Conservation (phyloP, 2,113 vertebrate species). For the Nymphicus hollandicus region DNA sequence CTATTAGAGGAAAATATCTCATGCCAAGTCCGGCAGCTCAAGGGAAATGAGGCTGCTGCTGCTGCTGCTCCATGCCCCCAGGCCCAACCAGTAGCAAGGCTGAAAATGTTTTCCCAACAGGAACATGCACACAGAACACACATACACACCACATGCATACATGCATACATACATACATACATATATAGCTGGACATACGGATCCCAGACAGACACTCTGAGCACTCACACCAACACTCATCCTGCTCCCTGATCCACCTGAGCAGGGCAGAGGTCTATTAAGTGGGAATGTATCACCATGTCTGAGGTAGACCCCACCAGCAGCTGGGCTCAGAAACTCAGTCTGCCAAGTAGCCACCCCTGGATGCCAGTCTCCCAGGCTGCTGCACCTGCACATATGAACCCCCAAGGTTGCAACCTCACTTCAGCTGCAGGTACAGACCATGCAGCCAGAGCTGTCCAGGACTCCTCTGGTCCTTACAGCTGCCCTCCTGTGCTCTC, state of each 20-base stretch:
- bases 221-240: not conserved
- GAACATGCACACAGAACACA: not conserved
- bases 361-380: not conserved
- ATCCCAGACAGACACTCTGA: not conserved
- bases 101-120: not conserved
- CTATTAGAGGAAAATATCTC: not conserved
- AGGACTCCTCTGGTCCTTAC: not conserved
- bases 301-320: not conserved
- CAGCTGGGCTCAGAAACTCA: not conserved
- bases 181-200: not conserved
- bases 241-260: not conserved
- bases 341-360: not conserved
- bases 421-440: not conserved
- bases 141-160: rapidly evolving
- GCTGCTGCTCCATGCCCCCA: not conserved
- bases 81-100: not conserved
- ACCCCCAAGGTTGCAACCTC: not conserved
- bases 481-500: not conserved
- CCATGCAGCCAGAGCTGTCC: not conserved
- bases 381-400: not conserved
- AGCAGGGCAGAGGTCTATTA: not conserved
- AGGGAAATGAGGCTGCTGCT: not conserved
- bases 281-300: not conserved
- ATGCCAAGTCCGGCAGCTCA: not conserved
- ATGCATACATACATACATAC: too few species aligned